Conservation (phyloP, 2,797 vertebrate genomes). For the Melanotaenia boesemani region DNA sequence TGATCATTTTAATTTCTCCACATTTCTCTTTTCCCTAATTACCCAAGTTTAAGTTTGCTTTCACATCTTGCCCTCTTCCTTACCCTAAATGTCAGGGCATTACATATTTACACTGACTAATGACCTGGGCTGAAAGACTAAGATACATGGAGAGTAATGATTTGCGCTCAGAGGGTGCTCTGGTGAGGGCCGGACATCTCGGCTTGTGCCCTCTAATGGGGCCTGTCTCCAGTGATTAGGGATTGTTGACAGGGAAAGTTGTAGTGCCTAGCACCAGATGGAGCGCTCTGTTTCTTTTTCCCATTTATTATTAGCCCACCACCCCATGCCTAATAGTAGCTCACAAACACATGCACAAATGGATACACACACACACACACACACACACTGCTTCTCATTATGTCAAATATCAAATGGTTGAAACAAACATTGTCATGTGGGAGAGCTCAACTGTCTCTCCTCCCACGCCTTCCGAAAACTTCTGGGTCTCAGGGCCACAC, state of each 20-base stretch:
- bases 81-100: constrained; percentile 63
- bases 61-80: constrained; percentile 26
- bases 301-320: constrained; percentile 57
- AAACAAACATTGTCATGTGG: constrained; percentile 64
- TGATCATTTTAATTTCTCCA: constrained; percentile 29
- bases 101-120: constrained; percentile 71
- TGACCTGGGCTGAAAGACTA: constrained; percentile 66
- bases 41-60: constrained; percentile 38
- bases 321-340: constrained; percentile 30
- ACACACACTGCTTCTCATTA: constrained; percentile 64
- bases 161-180: constrained; percentile 69
- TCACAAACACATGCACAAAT: constrained; percentile 21
- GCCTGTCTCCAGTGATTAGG: constrained; percentile 78
- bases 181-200: constrained; percentile 68
- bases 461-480: constrained; percentile 58
- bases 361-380: constrained; percentile 9
- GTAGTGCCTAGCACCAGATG: constrained; percentile 67
- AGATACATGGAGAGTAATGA: constrained; percentile 72
- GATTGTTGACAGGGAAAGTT: constrained; percentile 74
- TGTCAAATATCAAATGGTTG: constrained; percentile 71
- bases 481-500: constrained; percentile 67
- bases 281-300: constrained; percentile 46
- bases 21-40: constrained; percentile 41
- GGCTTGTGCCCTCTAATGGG: constrained; percentile 75
- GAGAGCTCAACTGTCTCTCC: constrained; percentile 51